Conservation (phyloP, 2,113 vertebrate species). For the Myiozetetes cayanensis region DNA sequence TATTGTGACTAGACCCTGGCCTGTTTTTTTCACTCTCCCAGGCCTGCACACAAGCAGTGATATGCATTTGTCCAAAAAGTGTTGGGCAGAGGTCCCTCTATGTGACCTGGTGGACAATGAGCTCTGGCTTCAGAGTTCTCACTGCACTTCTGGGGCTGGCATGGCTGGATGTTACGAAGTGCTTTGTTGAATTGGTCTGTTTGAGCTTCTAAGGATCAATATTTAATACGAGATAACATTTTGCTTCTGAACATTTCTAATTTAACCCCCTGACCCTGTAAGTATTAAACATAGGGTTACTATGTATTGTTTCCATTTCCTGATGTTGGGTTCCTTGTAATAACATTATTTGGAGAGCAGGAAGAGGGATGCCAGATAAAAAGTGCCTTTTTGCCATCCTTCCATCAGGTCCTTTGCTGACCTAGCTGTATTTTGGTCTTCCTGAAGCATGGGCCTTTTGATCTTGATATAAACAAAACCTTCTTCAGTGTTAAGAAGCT, state of each 20-base stretch:
- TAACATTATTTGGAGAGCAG: not conserved
- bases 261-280: not conserved
- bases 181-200: not conserved
- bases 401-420: not conserved
- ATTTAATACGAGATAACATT: not conserved
- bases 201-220: not conserved
- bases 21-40: not conserved
- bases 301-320: not conserved
- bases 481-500: not conserved
- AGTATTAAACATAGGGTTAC: not conserved
- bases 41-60: not conserved
- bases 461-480: not conserved
- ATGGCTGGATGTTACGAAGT: not conserved
- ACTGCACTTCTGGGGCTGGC: not conserved
- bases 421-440: not conserved
- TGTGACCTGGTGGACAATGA: accelerated
- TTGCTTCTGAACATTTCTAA: not conserved
- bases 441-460: not conserved
- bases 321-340: not conserved
- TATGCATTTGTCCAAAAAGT: not conserved
- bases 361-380: not conserved
- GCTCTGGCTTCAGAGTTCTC: not conserved
- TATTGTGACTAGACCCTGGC: not conserved
- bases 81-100: not conserved
- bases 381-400: not conserved